Percentiles rank a stretch among this genome's conserved stretches.
Evolutionary conservation across 2,113 vertebrate genomes (phyloP).

Genomic region (Xiphophorus maculatus): DNA sequence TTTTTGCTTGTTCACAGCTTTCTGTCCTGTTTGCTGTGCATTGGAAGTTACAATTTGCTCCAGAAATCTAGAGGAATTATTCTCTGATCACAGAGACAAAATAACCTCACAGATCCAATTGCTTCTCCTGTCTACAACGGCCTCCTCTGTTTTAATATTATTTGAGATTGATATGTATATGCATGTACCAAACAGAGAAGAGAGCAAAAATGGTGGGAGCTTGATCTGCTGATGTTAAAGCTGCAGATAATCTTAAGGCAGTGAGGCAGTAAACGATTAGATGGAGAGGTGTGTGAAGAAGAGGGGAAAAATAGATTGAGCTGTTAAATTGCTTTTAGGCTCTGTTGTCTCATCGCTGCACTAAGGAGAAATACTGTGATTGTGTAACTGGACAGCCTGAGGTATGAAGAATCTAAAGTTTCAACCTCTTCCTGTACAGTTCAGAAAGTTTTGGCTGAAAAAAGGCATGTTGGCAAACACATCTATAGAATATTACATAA

Average conservation of each 20-base stretch:
- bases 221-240: slow-evolving; percentile 35
- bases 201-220: slow-evolving; percentile 12
- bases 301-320: slow-evolving; percentile 1
- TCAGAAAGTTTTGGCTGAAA: slow-evolving; percentile 27
- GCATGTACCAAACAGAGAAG: slow-evolving; percentile 17
- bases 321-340: slow-evolving; percentile 40
- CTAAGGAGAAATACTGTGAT: slow-evolving; percentile 34
- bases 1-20: not conserved
- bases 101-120: slow-evolving; percentile 73
- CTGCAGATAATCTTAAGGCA: slow-evolving; percentile 53
- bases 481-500: slow-evolving; percentile 32
- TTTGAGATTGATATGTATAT: slow-evolving; percentile 54
- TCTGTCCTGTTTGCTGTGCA: slow-evolving; percentile 29
- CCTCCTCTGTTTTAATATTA: slow-evolving; percentile 50
- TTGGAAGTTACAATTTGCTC: slow-evolving; percentile 48
- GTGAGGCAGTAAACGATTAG: slow-evolving; percentile 46
- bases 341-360: slow-evolving; percentile 27
- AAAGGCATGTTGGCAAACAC: slow-evolving; percentile 19
- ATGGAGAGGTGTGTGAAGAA: slow-evolving; percentile 9
- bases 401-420: slow-evolving; percentile 31
- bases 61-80: slow-evolving; percentile 51
- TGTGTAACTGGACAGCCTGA: slow-evolving; percentile 13
- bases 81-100: slow-evolving; percentile 53
- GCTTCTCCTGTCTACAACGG: slow-evolving; percentile 56
- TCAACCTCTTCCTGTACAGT: slow-evolving; percentile 24